phyloP scores from a whole-genome alignment of 2,797 vertebrate species.

The Falco biarmicus region DNA sequence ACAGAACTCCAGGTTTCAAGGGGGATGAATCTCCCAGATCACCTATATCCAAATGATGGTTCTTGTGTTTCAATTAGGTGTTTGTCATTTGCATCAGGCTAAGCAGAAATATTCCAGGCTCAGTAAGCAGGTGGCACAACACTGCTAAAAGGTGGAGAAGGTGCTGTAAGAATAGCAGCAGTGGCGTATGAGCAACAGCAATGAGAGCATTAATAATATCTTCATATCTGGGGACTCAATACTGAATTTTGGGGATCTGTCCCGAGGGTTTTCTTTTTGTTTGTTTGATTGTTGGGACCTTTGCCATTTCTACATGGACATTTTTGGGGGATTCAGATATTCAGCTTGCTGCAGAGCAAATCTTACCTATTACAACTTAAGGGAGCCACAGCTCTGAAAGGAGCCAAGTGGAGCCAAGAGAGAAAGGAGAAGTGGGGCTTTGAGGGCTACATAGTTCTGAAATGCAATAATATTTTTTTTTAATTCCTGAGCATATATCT shows the following conservation, averaged over 20 bases:
- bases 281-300: background rate
- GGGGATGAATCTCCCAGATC: background rate
- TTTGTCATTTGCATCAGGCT: background rate
- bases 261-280: background rate
- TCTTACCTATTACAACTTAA: background rate
- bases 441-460: background rate
- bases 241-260: background rate
- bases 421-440: background rate
- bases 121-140: background rate
- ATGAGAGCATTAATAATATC: background rate
- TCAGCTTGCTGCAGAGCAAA: background rate
- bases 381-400: background rate
- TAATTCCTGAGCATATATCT: background rate
- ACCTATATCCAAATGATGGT: background rate
- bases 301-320: accelerated
- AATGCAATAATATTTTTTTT: background rate
- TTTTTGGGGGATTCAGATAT: background rate
- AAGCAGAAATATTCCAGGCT: background rate
- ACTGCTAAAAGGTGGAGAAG: background rate
- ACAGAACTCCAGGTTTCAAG: background rate
- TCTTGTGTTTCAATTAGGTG: background rate
- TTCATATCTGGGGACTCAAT: background rate
- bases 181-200: background rate
- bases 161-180: background rate
- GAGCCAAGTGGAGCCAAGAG: background rate